Conservation (phyloP, 2,113 vertebrate genomes). For the Rhipidura dahli region DNA sequence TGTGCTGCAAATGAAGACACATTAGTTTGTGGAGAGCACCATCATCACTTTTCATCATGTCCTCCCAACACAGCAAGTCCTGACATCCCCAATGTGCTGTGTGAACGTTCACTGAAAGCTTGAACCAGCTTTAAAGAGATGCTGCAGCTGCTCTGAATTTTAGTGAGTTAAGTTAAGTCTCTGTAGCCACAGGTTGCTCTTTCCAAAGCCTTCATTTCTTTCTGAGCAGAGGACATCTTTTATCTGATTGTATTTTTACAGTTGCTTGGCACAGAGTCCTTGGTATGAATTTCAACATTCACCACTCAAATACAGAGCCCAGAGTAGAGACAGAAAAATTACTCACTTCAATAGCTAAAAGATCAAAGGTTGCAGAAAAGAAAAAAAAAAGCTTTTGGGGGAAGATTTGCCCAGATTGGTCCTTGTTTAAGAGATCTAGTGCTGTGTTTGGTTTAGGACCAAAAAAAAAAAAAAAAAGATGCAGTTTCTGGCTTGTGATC, state of each 20-base stretch:
- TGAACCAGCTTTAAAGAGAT: not conserved
- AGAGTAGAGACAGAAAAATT: not conserved
- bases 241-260: not conserved
- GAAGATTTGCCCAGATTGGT: not conserved
- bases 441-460: not conserved
- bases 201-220: not conserved
- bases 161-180: not conserved
- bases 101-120: not conserved
- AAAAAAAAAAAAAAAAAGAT: not conserved
- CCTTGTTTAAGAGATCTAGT: not conserved
- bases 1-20: not conserved
- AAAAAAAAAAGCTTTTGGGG: not conserved
- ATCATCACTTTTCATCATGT: not conserved
- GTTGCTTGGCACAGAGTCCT: not conserved
- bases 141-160: not conserved
- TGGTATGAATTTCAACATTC: not conserved
- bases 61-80: not conserved
- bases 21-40: not conserved
- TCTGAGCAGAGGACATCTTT: not conserved
- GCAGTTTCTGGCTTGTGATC: not conserved
- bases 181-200: not conserved
- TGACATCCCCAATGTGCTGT: not conserved
- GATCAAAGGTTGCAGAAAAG: not conserved
- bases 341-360: not conserved
- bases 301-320: rapidly evolving